phyloP scores from a whole-genome alignment of 2,113 vertebrate species.

The Neodontobutis hainanensis region DNA sequence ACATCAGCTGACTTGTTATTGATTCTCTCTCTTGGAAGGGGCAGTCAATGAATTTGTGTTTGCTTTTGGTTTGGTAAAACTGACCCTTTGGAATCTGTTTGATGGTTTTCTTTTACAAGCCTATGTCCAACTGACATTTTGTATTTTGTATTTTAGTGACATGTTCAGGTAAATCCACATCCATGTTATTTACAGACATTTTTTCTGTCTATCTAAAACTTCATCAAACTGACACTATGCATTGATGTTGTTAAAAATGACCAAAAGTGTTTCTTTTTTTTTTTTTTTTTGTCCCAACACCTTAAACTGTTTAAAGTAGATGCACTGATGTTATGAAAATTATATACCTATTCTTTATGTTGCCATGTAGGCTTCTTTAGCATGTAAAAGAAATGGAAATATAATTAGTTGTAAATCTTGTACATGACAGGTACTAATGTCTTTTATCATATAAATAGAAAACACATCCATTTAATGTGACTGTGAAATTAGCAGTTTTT shows the following conservation, averaged over 20 bases:
- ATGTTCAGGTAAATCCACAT: too few relatives aligned
- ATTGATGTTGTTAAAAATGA: slow-evolving; percentile 17
- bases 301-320: slow-evolving; percentile 1
- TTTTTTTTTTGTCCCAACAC: slow-evolving; percentile 2
- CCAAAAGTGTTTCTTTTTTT: slow-evolving; percentile 41
- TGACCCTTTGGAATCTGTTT: slow-evolving; percentile 48
- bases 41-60: slow-evolving; percentile 18
- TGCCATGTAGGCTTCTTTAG: not conserved
- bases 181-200: too few relatives aligned
- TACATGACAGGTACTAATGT: not conserved
- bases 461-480: not conserved
- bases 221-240: not conserved
- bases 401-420: not conserved
- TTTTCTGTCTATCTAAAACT: too few relatives aligned
- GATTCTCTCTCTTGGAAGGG: slow-evolving; percentile 2
- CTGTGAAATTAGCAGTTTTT: not conserved
- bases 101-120: not conserved
- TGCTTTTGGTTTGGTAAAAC: slow-evolving; percentile 24
- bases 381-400: not conserved
- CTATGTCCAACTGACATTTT: not conserved
- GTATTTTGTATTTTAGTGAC: not conserved
- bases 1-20: slow-evolving; percentile 7
- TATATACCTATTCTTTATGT: not conserved
- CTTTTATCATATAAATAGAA: not conserved
- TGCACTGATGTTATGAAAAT: slow-evolving; percentile 16